Percentiles rank a stretch among this genome's conserved stretches.
Conservation (phyloP, 2,113 vertebrate species). For the Psettodes erumei region DNA sequence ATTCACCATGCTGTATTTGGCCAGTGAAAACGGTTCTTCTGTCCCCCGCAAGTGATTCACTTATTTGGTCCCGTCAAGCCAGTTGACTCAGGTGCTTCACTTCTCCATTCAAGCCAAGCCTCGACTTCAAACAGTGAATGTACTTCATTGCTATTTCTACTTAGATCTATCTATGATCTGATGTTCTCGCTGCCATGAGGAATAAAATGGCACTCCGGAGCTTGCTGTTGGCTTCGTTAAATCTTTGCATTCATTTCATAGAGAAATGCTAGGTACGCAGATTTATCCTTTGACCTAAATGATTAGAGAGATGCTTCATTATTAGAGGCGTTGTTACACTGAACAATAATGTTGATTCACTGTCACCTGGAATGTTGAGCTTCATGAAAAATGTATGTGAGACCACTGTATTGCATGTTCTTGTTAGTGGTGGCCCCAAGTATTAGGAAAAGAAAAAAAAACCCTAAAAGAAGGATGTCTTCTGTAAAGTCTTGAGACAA, state of each 20-base stretch:
- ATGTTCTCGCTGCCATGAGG: conserved; percentile 16
- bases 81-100: conserved; percentile 74
- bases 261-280: conserved; percentile 13
- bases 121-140: conserved; percentile 56
- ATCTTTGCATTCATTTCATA: conserved; percentile 35
- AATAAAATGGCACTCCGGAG: conserved; percentile 18
- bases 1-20: conserved; percentile 32
- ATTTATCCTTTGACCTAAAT: conserved; percentile 39
- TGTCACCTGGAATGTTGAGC: conserved; percentile 56
- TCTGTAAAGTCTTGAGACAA: conserved; percentile 37
- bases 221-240: conserved; percentile 10
- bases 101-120: conserved; percentile 53
- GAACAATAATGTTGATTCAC: conserved; percentile 25
- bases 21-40: conserved; percentile 39
- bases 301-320: conserved; percentile 27
- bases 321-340: conserved; percentile 47
- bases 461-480: conserved; percentile 35
- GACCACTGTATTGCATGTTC: conserved; percentile 70
- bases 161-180: conserved; percentile 34
- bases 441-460: conserved; percentile 35
- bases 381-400: conserved; percentile 48
- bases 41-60: conserved; percentile 30
- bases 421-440: conserved; percentile 55
- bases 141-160: conserved; percentile 35
- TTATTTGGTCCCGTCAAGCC: conserved; percentile 52